Evolutionary conservation across 2,113 vertebrate species (phyloP).

Genomic region (Pollachius pollachius): DNA sequence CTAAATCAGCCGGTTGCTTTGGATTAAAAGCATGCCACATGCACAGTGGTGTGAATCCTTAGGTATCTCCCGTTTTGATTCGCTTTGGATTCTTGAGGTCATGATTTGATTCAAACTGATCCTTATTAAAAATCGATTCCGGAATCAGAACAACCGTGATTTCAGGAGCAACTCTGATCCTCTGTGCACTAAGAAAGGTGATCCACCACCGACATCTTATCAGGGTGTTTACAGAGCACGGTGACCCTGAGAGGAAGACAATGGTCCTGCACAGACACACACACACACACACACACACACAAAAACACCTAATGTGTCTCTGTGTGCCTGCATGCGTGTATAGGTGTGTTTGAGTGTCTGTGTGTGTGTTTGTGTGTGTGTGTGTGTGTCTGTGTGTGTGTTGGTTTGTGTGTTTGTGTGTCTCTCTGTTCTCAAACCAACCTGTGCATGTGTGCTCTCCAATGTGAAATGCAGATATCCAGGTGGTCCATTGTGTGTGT

Average conservation of each 20-base stretch:
- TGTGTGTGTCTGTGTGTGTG: no score
- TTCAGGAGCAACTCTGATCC: slow-evolving; percentile 8
- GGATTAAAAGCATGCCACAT: no score
- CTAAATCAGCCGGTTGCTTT: no score
- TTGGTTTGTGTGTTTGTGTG: neutral
- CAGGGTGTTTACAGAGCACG: neutral
- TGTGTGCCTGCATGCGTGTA: neutral
- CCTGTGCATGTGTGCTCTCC: no score
- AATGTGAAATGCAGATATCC: neutral
- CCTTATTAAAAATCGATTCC: no score
- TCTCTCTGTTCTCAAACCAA: neutral
- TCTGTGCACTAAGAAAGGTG: slow-evolving; percentile 25
- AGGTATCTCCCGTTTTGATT: no score
- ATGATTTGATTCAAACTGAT: no score
- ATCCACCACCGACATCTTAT: slow-evolving; percentile 6
- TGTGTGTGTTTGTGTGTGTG: neutral
- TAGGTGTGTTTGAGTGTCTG: neutral
- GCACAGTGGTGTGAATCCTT: no score
- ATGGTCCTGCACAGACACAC: neutral
- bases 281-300: no score
- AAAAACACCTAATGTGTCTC: no score
- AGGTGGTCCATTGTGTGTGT: neutral
- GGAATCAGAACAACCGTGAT: slow-evolving; percentile 18
- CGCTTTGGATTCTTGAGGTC: no score
- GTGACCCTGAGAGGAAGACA: neutral